Evolutionary conservation across 2,888 invertebrate genomes (phyloP).

Genomic region (Baronia brevicornis): DNA sequence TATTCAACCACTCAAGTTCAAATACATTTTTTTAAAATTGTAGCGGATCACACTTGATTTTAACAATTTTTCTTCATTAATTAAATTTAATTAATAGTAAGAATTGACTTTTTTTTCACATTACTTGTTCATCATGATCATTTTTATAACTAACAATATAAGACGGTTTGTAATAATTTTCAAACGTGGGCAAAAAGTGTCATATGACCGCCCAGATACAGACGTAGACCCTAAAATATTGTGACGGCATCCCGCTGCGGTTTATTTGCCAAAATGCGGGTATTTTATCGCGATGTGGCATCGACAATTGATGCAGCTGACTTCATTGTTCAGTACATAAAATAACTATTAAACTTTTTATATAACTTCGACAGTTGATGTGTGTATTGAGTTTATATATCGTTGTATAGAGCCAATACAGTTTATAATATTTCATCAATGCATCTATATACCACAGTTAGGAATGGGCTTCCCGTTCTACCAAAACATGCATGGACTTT

Average conservation of each 20-base stretch:
- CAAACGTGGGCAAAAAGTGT: slow-evolving; percentile 27
- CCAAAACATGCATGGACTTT: no score
- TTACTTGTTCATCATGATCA: no score
- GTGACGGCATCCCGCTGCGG: slow-evolving; percentile 69
- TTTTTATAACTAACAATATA: neutral
- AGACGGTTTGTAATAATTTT: slow-evolving; percentile 4
- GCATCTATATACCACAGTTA: no score
- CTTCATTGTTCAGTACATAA: slow-evolving; percentile 43
- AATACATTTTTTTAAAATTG: no score
- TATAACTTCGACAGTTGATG: slow-evolving; percentile 23
- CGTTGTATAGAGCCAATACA: neutral
- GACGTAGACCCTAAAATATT: slow-evolving; percentile 68
- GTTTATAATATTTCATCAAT: no score
- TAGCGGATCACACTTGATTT: no score
- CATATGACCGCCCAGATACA: slow-evolving; percentile 49
- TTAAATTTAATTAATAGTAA: no score
- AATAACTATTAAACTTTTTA: slow-evolving; percentile 43
- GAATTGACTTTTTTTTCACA: no score
- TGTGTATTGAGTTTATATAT: no score
- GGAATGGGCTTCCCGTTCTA: no score
- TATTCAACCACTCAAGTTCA: no score
- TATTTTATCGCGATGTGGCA: slow-evolving; percentile 61
- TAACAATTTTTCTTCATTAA: no score
- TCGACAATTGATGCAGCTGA: slow-evolving; percentile 54
- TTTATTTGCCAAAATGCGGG: slow-evolving; percentile 73